Evolutionary conservation across 1,140 invertebrate genomes (phyloP).

Genomic region (Heliconius himera): DNA sequence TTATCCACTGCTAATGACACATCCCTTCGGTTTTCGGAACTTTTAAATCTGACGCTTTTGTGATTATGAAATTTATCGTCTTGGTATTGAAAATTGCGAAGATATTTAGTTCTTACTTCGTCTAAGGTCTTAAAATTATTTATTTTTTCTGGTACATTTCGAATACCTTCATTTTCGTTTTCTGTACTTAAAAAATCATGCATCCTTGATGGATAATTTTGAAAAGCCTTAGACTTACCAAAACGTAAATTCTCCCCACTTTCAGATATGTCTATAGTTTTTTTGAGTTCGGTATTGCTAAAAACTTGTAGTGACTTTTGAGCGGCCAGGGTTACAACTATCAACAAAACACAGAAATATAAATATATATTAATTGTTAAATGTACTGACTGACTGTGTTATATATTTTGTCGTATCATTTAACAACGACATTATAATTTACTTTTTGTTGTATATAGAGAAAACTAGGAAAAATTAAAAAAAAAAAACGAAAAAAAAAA

Average conservation of each 20-base stretch:
- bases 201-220: neutral
- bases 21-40: conserved; percentile 1
- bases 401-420: no score
- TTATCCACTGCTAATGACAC: neutral
- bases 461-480: no score
- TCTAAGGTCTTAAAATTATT: neutral
- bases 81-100: neutral
- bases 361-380: no score
- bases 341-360: no score
- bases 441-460: no score
- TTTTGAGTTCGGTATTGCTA: neutral
- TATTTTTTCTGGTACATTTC: neutral
- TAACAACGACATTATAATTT: no score
- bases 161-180: neutral
- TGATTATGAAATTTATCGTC: neutral
- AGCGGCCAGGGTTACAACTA: no score
- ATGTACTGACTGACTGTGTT: no score
- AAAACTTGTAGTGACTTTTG: no score
- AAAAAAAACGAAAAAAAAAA: no score
- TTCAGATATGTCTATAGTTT: neutral
- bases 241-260: neutral
- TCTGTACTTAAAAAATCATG: neutral
- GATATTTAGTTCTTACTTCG: neutral
- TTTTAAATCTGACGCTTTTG: neutral
- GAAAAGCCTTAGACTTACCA: neutral